Evolutionary conservation across 2,797 vertebrate genomes (phyloP).

Genomic region (Numenius phaeopus): DNA sequence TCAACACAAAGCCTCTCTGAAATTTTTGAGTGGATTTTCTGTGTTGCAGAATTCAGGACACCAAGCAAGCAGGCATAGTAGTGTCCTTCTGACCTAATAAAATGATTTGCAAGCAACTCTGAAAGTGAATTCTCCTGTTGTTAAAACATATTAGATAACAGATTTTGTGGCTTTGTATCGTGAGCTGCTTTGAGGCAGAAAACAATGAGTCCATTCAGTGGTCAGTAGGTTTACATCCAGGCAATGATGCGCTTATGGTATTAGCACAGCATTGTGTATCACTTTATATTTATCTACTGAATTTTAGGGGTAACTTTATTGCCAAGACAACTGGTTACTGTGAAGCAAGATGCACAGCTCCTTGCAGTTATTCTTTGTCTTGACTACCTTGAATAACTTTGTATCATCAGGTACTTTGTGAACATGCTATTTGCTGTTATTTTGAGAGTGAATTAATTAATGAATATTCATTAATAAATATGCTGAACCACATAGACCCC

Average conservation of each 20-base stretch:
- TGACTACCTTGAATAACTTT: not conserved
- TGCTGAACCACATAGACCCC: not conserved
- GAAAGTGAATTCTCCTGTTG: not conserved
- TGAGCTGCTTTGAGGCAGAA: not conserved
- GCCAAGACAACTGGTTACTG: not conserved
- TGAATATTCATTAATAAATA: not conserved
- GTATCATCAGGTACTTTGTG: not conserved
- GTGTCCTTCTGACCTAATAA: not conserved
- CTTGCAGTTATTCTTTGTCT: not conserved
- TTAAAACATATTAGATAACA: not conserved
- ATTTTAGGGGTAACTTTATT: not conserved
- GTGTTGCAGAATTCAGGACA: not conserved
- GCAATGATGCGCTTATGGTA: not conserved
- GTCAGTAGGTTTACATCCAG: not conserved
- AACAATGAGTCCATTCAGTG: not conserved
- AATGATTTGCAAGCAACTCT: not conserved
- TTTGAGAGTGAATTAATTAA: not conserved
- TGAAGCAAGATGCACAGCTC: not conserved
- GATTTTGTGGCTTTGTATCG: not conserved
- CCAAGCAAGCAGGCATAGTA: not conserved
- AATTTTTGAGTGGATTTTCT: not conserved
- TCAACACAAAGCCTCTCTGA: not conserved
- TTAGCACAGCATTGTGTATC: not conserved
- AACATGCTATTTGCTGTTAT: not conserved
- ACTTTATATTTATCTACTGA: not conserved